These are phyloP conservation scores for Gadus chalcogrammus DNA, from an alignment of 2,113 vertebrate species.

Conservation along the genomic window DNA sequence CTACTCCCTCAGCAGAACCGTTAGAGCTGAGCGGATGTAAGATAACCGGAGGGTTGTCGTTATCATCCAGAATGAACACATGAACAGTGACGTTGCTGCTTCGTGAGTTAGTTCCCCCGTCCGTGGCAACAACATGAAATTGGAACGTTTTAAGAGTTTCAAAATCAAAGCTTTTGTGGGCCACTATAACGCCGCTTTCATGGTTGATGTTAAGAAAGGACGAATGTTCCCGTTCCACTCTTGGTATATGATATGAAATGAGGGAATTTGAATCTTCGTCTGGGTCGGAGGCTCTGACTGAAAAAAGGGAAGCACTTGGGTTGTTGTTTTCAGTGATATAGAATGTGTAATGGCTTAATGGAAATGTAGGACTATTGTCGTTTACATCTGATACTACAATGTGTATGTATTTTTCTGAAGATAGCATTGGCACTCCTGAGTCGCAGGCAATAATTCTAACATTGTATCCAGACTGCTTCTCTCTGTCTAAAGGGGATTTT, in stretches of 20 bases:
- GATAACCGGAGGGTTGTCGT: not conserved
- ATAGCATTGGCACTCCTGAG: constrained; percentile 51
- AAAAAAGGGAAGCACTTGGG: constrained; percentile 23
- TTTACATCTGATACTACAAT: constrained; percentile 61
- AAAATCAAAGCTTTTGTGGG: constrained; percentile 29
- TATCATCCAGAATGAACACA: not conserved
- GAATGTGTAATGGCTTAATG: constrained; percentile 15
- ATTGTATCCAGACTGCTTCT: constrained; percentile 44
- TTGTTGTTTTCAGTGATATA: constrained; percentile 41
- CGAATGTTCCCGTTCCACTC: not conserved
- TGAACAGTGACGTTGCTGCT: constrained; percentile 16
- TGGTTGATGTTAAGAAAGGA: constrained; percentile 32
- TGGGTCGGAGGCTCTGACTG: constrained; percentile 26
- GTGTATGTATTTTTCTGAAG: constrained; percentile 44
- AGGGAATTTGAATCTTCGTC: constrained; percentile 4
- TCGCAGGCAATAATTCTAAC: constrained; percentile 57
- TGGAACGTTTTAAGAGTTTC: constrained; percentile 27
- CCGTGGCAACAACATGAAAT: constrained; percentile 30
- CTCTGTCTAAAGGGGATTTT: constrained; percentile 58
- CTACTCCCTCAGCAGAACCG: not conserved
- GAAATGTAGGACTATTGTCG: constrained; percentile 52
- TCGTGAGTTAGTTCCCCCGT: constrained; percentile 25
- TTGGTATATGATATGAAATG: not conserved
- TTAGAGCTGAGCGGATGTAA: not conserved
- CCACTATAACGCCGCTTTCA: constrained; percentile 34